Evolutionary conservation across 2,113 vertebrate genomes (phyloP).

Genomic region (Anolis sagrei): DNA sequence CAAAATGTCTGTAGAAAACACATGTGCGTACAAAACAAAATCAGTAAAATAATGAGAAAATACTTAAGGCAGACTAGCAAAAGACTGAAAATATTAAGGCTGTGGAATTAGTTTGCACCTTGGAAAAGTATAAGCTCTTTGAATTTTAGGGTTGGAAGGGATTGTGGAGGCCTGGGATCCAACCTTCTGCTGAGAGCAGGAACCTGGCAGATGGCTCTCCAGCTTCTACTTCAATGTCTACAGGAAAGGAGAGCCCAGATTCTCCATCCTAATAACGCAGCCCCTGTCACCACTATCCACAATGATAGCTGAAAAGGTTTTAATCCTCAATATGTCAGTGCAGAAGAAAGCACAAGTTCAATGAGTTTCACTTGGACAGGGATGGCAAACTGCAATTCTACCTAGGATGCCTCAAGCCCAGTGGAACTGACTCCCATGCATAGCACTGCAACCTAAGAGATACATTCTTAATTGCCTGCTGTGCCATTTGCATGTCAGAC

Average conservation of each 20-base stretch:
- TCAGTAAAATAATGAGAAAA: conserved; percentile 71
- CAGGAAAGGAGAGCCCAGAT: not conserved
- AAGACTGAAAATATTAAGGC: conserved; percentile 83
- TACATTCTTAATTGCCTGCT: conserved; percentile 60
- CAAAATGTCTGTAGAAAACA: conserved; percentile 81
- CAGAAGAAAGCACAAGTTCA: not conserved
- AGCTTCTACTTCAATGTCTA: not conserved
- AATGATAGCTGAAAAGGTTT: conserved; percentile 54
- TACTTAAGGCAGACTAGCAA: conserved; percentile 85
- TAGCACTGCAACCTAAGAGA: conserved; percentile 50
- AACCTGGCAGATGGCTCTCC: not conserved
- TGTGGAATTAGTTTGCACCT: conserved; percentile 82
- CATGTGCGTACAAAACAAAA: conserved; percentile 80
- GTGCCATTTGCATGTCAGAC: not conserved
- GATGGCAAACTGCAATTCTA: not conserved
- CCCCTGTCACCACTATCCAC: conserved; percentile 50
- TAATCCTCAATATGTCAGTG: not conserved
- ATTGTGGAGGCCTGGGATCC: not conserved
- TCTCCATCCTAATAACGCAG: conserved; percentile 63
- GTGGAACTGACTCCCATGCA: not conserved
- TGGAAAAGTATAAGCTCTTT: conserved; percentile 75
- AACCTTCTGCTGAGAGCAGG: not conserved
- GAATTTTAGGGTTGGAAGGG: not conserved
- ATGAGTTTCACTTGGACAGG: not conserved
- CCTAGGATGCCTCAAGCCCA: not conserved